Evolutionary conservation across 2,888 invertebrate genomes (phyloP), one percentile per base, ranked within the genome.

Genomic region (Pandemis heparana): DNA sequence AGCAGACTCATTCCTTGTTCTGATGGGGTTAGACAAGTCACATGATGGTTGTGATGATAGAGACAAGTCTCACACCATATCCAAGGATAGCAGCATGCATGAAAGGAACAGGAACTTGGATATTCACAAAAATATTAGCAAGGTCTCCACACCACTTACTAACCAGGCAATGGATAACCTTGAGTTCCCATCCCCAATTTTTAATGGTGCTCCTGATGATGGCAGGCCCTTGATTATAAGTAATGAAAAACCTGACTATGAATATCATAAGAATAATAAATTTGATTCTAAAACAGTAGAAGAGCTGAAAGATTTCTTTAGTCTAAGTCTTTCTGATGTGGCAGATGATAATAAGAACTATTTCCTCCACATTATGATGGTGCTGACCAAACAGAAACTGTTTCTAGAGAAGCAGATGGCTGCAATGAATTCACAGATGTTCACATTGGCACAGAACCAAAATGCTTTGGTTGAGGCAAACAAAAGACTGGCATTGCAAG

Each of bases 321-420:
- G 91, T 78, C 77, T 91, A 46, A 85, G 86, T 53, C 75, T 94
- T 56, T 83, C 89, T 0, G 93, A 94, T 83, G 87, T 92, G 2
- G 86, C 92, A 1, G 91, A 92, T 78, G 91, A 93, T 71, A 94
- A 90, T 74, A 86, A 89, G 70, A 92, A 92, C 78, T 91, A 92
- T 81, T 94, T 92, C 76, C 86, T 94, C 0, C 90, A 91, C 71
- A 87, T 93, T n/a, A 94, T 93, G 90, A 92, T 94, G 92, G 91
- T 90, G 41, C 82, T 94, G 18, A 94, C 94, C 0, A 95, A 94
- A 79, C 94, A 94, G 75, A 92, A 93, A 75, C 76, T 95, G 74
- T 94, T 87, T 83, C 83, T 94, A 64, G 94, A 94, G 75, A 94
- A 94, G 73, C 91, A 94, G 74, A 79, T 95, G 41, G 69, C 82